Conservation (phyloP, 2,797 vertebrate genomes). For the Salarias fasciatus region DNA sequence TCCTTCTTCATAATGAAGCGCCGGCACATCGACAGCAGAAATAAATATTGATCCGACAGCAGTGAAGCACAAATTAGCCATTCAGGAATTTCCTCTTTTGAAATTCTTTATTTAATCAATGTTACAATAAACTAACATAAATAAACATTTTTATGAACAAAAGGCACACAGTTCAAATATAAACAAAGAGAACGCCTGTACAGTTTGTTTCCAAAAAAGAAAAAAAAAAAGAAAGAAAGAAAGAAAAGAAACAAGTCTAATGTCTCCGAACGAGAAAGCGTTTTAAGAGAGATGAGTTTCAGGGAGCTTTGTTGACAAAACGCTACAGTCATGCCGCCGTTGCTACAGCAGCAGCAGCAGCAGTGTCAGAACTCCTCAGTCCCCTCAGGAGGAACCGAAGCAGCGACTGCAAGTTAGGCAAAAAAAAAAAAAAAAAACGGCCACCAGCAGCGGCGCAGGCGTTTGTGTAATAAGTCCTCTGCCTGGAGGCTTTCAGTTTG, state of each 20-base stretch:
- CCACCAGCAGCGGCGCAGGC: conserved; percentile 50
- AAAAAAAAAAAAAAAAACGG: conserved; percentile 15
- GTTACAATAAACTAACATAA: conserved; percentile 94
- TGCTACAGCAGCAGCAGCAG: conserved; percentile 37
- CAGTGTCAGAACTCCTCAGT: conserved; percentile 50
- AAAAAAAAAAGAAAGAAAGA: not conserved
- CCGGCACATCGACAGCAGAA: too few relatives aligned
- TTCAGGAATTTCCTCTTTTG: conserved; percentile 66
- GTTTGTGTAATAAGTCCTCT: conserved; percentile 58
- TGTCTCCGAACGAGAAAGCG: conserved; percentile 58
- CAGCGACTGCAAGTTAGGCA: conserved; percentile 28
- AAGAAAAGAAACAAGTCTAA: conserved; percentile 66
- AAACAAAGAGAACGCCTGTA: conserved; percentile 90
- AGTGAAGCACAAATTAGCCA: conserved; percentile 30
- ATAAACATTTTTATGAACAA: conserved; percentile 94
- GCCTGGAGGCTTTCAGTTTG: conserved; percentile 51
- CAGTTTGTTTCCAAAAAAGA: conserved; percentile 82
- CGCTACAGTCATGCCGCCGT: conserved; percentile 39
- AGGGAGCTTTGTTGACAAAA: conserved; percentile 40
- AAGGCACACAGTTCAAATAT: conserved; percentile 93
- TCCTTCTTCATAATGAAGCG: too few relatives aligned
- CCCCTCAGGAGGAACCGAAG: conserved; percentile 44
- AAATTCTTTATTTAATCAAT: conserved; percentile 85
- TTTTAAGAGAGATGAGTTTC: conserved; percentile 65
- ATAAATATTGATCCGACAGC: conserved; percentile 22